These are phyloP conservation scores for Palloptera scutellata DNA, from an alignment of 2,888 invertebrate species.

Conservation along the genomic window DNA sequence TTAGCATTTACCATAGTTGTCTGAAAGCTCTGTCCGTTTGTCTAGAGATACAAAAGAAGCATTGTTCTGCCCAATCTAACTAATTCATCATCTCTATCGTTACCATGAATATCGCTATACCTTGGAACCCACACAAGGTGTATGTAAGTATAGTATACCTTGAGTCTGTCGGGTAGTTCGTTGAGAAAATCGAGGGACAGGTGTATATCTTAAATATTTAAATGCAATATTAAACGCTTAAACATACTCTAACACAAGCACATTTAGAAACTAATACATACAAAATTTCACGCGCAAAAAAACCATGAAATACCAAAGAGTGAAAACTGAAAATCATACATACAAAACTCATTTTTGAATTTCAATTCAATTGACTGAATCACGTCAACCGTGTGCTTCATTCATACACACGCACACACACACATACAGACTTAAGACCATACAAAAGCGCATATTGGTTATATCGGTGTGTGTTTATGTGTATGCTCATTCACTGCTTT, in stretches of 20 bases:
- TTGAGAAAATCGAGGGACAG: too few relatives aligned
- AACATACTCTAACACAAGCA: constrained; percentile 1
- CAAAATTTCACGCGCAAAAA: constrained; percentile 6
- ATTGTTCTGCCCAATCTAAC: too few relatives aligned
- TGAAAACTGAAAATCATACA: neutral
- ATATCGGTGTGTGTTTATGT: neutral
- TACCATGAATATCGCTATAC: too few relatives aligned
- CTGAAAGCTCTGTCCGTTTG: too few relatives aligned
- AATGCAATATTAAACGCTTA: neutral
- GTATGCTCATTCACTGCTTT: neutral
- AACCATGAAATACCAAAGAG: neutral
- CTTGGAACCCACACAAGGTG: too few relatives aligned
- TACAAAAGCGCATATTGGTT: neutral
- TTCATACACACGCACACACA: constrained; percentile 19
- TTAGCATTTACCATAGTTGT: too few relatives aligned
- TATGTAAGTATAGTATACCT: too few relatives aligned
- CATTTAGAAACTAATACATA: constrained; percentile 28
- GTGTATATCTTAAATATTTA: too few relatives aligned
- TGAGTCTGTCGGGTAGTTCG: too few relatives aligned
- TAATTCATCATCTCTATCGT: too few relatives aligned
- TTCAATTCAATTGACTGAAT: neutral
- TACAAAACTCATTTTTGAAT: neutral
- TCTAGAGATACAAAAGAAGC: too few relatives aligned
- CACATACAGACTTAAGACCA: neutral
- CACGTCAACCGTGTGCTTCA: constrained; percentile 1